Evolutionary conservation across 2,797 vertebrate species (phyloP).

Genomic region (Columba guinea): DNA sequence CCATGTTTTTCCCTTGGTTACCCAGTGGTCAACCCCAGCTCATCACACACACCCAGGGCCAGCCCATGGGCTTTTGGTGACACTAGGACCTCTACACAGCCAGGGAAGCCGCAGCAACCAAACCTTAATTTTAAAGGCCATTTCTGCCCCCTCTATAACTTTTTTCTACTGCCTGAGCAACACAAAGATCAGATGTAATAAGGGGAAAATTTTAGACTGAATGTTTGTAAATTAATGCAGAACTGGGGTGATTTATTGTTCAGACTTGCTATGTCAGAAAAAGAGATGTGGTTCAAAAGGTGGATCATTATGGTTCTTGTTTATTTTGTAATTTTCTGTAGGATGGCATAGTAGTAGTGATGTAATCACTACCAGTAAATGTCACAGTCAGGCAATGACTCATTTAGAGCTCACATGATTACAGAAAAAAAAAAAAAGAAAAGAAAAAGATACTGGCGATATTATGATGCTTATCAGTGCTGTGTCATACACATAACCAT

Average conservation of each 20-base stretch:
- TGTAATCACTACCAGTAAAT: not conserved
- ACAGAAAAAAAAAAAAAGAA: not conserved
- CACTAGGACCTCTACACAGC: not conserved
- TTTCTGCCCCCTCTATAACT: not conserved
- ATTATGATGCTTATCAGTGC: not conserved
- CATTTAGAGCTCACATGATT: not conserved
- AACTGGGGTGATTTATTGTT: not conserved
- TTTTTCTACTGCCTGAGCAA: not conserved
- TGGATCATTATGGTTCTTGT: not conserved
- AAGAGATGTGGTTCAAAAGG: not conserved
- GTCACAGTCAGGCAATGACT: not conserved
- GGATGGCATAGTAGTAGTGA: conserved; percentile 9
- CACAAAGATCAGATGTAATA: not conserved
- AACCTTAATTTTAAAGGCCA: not conserved
- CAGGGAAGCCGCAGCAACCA: not conserved
- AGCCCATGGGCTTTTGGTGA: accelerated
- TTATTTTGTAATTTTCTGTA: not conserved
- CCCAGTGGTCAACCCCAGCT: not conserved
- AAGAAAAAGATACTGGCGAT: not conserved
- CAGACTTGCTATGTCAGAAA: not conserved
- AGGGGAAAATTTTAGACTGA: not conserved
- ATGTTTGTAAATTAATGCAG: not conserved
- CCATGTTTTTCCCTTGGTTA: not conserved
- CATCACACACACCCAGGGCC: not conserved
- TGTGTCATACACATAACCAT: not conserved